Base-by-base conservation (phyloP, 2,113 vertebrate genomes). In the Mastomys natalensis region DNA sequence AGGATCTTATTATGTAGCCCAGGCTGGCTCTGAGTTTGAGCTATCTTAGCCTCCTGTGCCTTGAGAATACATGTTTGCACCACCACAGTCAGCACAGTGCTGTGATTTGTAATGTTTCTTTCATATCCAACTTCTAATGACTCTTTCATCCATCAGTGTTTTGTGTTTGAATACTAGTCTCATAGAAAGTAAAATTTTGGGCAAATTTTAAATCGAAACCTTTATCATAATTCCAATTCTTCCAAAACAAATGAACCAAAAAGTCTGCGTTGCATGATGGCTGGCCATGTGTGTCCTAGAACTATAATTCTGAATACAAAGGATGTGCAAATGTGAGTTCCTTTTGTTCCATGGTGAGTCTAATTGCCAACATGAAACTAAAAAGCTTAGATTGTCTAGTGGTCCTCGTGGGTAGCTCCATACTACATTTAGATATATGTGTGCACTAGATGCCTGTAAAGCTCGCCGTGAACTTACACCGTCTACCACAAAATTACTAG, bases 401-500 rank as follows among this genome's bases (percentile, higher is more conserved):
- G 40, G n/a, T 37, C 43, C 66, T 62, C 7, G 0, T 13, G 8
- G 48, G 48, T 1, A 15, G 12, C 29, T 37, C 70, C 34, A 19
- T 31, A 43, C 53, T 13, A 51, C 0, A 0, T 73, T 73, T 55
- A 40, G 15, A 15, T 66, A 5, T 17, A 7, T 34, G 7, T 70
- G 5, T 70, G 15, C 7, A 7, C 10, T 26, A 9, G 17, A 3
- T 1, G 13, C 51, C 31, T 88, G 40, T 6, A 21, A 81, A n/a
- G 22, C 48, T 40, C 48, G 55, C 19, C 34, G 8, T 60, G 84
- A 89, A 86, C 24, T 77, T 51, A 58, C 37, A 43, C 53, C 7
- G 13, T 45, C 90, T 53, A 64, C 80, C 8, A 70, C 82, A 82
- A 96, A 97, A 97, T 97, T 94, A 97, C 89, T 96, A 45, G 60